A percentile compares a stretch with the other conserved stretches of the same genome.
Conservation (phyloP, 2,113 vertebrate genomes). For the Anthoscopus minutus region DNA sequence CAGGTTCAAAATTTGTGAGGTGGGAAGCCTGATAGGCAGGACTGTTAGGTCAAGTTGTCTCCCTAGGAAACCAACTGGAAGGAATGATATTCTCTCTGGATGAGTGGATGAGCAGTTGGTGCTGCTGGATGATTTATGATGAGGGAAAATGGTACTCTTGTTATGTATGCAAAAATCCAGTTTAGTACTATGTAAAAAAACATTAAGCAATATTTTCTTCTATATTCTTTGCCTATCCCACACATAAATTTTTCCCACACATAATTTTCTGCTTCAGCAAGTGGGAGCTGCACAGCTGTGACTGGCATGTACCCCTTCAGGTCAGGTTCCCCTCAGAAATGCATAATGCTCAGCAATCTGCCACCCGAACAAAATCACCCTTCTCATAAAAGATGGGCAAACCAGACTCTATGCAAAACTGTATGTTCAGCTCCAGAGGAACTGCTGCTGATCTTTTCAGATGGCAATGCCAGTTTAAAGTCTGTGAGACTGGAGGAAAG, state of each 20-base stretch:
- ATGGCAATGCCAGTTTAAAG: neutral
- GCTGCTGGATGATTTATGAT: neutral
- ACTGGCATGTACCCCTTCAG: fast-evolving
- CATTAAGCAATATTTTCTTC: neutral
- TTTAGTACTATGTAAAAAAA: neutral
- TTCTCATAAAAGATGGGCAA: neutral
- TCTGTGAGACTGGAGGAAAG: neutral
- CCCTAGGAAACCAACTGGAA: neutral
- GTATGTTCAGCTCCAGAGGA: neutral
- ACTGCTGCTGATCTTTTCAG: neutral
- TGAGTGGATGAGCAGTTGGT: neutral
- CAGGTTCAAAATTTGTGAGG: neutral
- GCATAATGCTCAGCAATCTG: neutral
- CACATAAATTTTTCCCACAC: neutral
- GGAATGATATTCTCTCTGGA: neutral
- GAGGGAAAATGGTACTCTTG: neutral
- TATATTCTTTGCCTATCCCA: neutral
- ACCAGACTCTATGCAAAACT: neutral
- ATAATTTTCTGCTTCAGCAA: neutral
- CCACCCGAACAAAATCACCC: neutral
- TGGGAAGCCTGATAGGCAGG: neutral
- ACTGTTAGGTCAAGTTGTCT: neutral
- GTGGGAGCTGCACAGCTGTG: neutral
- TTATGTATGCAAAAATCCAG: neutral
- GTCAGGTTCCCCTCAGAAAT: neutral